Evolutionary conservation across 2,888 invertebrate species (phyloP), one percentile per base, ranked within the genome.

Genomic region (Masnerella sp.): DNA sequence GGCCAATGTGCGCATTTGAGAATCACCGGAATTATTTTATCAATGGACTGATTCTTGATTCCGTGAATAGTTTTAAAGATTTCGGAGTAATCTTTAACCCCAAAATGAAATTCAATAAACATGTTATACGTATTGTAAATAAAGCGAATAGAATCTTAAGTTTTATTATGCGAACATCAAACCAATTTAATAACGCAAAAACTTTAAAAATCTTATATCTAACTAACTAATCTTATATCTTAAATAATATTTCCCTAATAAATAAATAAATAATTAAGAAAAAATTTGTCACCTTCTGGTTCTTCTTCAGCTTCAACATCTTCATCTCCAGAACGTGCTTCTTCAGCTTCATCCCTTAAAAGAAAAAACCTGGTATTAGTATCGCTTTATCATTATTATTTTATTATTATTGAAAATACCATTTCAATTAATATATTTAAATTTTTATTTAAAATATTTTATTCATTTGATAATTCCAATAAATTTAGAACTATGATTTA

Each of bases 301-400:
- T 89, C 89, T 75, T 89, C 88, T 77, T 88, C 88, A 73, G 91
- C 90, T 84, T 91, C 91, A 11, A 91, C 92, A 78, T 92, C 94
- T 36, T 91, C 90, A 70, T 90, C 91, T 75, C 90, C 92, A 0
- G 90, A 92, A 17, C 90, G 91, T 9, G 90, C 93, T 87, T 93
- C 94, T 79, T 92, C 91, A 2, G 93, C 93, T 83, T 93, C 93
- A 73, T 92, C 91, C 80, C 83, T 70, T 7, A 18, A 51, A 83
- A 1, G 28, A 76, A 22, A n/a, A n/a, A n/a, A n/a, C n/a, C n/a
- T n/a, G n/a, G n/a, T n/a, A n/a, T n/a, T n/a, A n/a, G n/a, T n/a
- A n/a, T n/a, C n/a, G n/a, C n/a, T n/a, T n/a, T n/a, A n/a, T 25
- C 8, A 14, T 32, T 15, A 8, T 18, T 5, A 38, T 15, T 1